Conservation (phyloP, 2,113 vertebrate genomes). For the Coracopsis vasa region DNA sequence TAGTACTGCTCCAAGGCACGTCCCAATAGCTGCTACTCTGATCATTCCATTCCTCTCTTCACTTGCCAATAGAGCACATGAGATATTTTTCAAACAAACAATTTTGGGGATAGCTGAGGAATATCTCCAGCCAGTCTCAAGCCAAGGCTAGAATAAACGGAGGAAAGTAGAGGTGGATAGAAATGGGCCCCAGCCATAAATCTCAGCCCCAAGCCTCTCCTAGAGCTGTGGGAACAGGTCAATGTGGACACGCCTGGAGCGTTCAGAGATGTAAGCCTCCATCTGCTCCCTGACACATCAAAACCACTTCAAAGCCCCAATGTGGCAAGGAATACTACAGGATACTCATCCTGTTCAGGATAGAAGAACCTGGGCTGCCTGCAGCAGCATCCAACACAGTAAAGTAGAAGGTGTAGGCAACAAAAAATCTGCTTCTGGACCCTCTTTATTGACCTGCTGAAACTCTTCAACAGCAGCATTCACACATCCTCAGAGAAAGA, state of each 20-base stretch:
- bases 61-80: fast-evolving
- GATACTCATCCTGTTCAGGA: neutral
- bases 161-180: neutral
- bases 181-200: neutral
- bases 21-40: neutral
- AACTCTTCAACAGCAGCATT: neutral
- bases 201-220: neutral
- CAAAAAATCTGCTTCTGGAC: neutral
- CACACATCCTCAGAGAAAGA: neutral
- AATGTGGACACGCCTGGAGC: neutral
- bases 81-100: neutral
- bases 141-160: neutral
- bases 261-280: neutral
- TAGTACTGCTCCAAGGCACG: neutral
- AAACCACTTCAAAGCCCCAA: neutral
- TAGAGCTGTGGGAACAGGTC: neutral
- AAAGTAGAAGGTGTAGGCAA: neutral
- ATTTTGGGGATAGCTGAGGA: neutral
- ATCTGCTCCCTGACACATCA: neutral
- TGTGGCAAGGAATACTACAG: neutral
- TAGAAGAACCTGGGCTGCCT: neutral
- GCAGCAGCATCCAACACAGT: neutral
- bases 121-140: neutral
- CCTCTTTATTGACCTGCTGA: neutral
- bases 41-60: neutral